These are phyloP conservation scores for Leptopilina syphax DNA, from an alignment of 2,888 invertebrate species.

Conservation along the genomic window DNA sequence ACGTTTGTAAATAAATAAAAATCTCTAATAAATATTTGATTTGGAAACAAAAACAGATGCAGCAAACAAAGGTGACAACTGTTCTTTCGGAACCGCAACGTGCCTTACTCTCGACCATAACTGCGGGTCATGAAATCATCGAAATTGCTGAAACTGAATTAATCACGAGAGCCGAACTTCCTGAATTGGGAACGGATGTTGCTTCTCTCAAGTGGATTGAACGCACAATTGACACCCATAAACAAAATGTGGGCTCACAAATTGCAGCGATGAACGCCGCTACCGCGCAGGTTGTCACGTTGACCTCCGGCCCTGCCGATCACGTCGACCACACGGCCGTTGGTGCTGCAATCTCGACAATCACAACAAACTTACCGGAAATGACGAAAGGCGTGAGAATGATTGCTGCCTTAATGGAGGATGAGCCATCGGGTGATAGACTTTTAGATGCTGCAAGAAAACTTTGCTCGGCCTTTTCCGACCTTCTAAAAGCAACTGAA, in stretches of 20 bases:
- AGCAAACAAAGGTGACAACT: conserved; percentile 91
- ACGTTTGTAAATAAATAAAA: not conserved
- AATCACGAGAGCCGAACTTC: conserved; percentile 81
- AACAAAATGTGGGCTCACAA: conserved; percentile 97
- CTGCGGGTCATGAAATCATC: conserved; percentile 92
- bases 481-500: conserved; percentile 95
- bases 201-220: conserved; percentile 96
- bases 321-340: conserved; percentile 97
- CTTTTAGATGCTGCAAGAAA: conserved; percentile 94
- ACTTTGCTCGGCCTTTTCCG: conserved; percentile 95
- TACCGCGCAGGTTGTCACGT: conserved; percentile 96
- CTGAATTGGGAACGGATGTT: conserved; percentile 89
- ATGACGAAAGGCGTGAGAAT: conserved; percentile 96
- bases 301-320: conserved; percentile 89
- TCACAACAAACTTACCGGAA: conserved; percentile 96
- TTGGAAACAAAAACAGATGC: conserved; percentile 78
- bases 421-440: conserved; percentile 88
- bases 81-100: conserved; percentile 94
- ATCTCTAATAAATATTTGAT: conserved; percentile 38
- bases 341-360: conserved; percentile 97
- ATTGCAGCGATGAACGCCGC: conserved; percentile 99
- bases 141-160: conserved; percentile 90
- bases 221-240: conserved; percentile 94
- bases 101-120: conserved; percentile 94
- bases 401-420: conserved; percentile 96